Base-by-base conservation (phyloP, 2,888 invertebrate genomes). In the Synanthedon andrenaeformis region DNA sequence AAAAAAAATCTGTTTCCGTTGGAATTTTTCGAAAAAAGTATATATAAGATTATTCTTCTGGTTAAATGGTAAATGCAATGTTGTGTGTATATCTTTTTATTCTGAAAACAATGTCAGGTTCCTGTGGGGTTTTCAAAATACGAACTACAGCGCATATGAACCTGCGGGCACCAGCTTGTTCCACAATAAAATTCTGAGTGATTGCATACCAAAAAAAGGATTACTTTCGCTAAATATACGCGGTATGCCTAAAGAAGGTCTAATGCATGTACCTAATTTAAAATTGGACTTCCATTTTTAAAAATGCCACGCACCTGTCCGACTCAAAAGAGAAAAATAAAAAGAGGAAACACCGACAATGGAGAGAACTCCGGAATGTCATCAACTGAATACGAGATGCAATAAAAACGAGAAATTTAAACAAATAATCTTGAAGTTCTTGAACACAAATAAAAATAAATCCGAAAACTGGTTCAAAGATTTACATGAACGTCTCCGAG, bases 391-490 rank as follows among this genome's bases (percentile, higher is more conserved):
- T 53, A 55, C 53, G 48, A 56, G 57, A 54, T 55, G 63, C 58
- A 59, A 63, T 62, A 62, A 61, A 66, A 59, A 56, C 51, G 54
- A 49, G 53, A 55, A 49, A 54, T 55, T 52, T 53, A 56, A 58
- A 58, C 58, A 58, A 59, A 58, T 58, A 58, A 59, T 51, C 53
- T 48, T 53, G 57, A 57, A 49, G 56, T 41, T 45, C 23, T 41
- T 52, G 42, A 52, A 56, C 51, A 57, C 54, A 62, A 17, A 59
- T 60, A 60, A 60, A 64, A 63, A 65, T 66, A 69, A 66, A 65
- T 64, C 60, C 59, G 56, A 60, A 61, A 59, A 64, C 65, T 62
- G 63, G 65, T 67, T 61, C 55, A 58, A 57, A 63, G 62, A 63
- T 67, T 63, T 65, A 64, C 61, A 55, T 23, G 59, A 64, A 62